Base-by-base conservation (phyloP, 2,888 invertebrate genomes). In the Eubasilissa splendida region DNA sequence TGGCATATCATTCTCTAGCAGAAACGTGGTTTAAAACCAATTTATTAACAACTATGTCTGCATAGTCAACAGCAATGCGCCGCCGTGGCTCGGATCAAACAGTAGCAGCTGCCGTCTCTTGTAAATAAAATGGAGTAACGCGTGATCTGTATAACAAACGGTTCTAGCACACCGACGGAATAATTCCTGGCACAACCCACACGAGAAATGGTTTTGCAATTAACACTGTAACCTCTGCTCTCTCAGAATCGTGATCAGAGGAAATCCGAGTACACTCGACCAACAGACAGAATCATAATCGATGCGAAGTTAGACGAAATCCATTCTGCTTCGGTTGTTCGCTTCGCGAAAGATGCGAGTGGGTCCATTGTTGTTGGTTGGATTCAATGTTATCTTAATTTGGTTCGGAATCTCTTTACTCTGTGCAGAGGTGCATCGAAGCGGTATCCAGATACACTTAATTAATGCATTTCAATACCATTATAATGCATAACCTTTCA, bases 161-260 rank as follows among this genome's bases (percentile, higher is more conserved):
- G 2, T n/a, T 2, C n/a, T 11, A 11, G 58, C 58, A 58, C 12
- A 9, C 58, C 42, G 42, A 42, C 7, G 42, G 42, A 63, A 63
- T 33, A 66, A 42, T 42, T 66, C 42, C 58, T 42, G 9, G 58
- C 11, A 58, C 66, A 11, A n/a, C 66, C 66, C 74, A 59, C n/a
- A 14, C n/a, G 31, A 59, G 33, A 12, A 74, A 74, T 33, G 74
- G 74, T 74, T 74, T 33, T 74, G 74, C 74, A 74, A 74, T 74
- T 74, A 74, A 59, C 74, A 74, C 58, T 74, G 58, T 74, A 54
- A 74, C 59, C 59, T 74, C 12, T 74, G 74, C 52, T 42, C 74
- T 11, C 22, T 74, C 50, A 74, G 10, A 42, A 22, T 74, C 74
- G 74, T 74, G 74, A 74, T 58, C 58, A 33, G 33, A 42, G 33